These are phyloP conservation scores for Drosophila oshimai DNA, from an alignment of 1,140 invertebrate species.

Conservation along the genomic window DNA sequence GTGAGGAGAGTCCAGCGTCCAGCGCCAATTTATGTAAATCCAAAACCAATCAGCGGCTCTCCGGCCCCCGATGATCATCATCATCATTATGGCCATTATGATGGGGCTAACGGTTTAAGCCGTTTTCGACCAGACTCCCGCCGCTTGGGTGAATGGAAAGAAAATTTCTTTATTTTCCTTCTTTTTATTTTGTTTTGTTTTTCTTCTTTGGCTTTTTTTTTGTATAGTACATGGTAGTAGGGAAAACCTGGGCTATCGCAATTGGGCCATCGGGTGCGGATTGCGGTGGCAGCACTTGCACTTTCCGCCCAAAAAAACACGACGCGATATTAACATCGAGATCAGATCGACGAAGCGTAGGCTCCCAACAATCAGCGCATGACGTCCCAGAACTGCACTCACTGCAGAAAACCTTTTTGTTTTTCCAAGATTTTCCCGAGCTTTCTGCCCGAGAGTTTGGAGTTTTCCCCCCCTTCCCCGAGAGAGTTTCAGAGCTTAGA, in stretches of 20 bases:
- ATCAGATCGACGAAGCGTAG: constrained; percentile 62
- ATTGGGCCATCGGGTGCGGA: constrained; percentile 54
- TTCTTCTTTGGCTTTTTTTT: no score
- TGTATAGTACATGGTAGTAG: background rate
- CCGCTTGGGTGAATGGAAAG: background rate
- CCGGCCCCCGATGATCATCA: constrained; percentile 10
- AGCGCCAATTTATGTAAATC: constrained; percentile 78
- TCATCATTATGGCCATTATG: constrained; percentile 35
- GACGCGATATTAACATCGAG: constrained; percentile 7
- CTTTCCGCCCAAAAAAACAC: constrained; percentile 52
- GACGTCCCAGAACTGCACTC: constrained; percentile 57
- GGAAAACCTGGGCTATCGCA: constrained; percentile 54
- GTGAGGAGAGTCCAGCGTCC: constrained; percentile 16
- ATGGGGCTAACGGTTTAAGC: constrained; percentile 49
- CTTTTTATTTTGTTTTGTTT: background rate
- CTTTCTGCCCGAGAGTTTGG: no score
- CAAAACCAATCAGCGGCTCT: constrained; percentile 68
- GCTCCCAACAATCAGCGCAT: constrained; percentile 72
- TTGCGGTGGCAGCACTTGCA: constrained; percentile 54
- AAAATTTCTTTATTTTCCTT: constrained; percentile 1
- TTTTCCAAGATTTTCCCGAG: background rate
- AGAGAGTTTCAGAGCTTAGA: background rate
- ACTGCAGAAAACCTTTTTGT: constrained; percentile 13
- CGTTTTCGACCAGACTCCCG: constrained; percentile 44
- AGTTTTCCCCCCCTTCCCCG: background rate